Conservation (phyloP, 2,797 vertebrate species). For the Halcyon smyrnensis region DNA sequence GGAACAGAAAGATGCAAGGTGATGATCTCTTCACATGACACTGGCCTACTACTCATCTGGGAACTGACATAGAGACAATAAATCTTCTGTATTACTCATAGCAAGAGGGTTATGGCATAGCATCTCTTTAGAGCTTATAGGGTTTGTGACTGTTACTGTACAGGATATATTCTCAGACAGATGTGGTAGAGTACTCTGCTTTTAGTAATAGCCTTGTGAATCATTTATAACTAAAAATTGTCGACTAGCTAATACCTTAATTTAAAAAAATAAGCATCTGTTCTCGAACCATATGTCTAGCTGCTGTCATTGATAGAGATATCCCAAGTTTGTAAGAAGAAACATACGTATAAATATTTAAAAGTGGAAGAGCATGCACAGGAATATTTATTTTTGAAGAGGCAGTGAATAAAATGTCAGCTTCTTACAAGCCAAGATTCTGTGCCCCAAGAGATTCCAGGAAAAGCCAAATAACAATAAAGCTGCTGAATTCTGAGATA, state of each 20-base stretch:
- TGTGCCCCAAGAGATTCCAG: background rate
- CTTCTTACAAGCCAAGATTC: background rate
- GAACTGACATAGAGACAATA: background rate
- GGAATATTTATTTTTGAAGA: constrained; percentile 29
- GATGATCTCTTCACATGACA: background rate
- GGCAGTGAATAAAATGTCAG: background rate
- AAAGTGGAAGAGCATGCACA: background rate
- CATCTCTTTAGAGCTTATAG: background rate
- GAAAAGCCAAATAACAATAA: background rate
- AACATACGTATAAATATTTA: constrained; percentile 16
- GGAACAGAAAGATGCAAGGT: background rate
- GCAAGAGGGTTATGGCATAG: background rate
- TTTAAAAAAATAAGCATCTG: background rate
- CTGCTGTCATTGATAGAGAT: background rate
- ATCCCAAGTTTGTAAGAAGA: background rate
- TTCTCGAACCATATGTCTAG: background rate
- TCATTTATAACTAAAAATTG: background rate
- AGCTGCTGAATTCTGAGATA: background rate
- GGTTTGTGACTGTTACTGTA: background rate
- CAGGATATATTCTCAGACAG: background rate
- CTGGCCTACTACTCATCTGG: background rate
- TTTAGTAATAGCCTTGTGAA: background rate
- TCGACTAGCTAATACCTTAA: background rate
- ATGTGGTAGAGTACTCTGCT: background rate
- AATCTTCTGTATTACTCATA: background rate